Conservation (phyloP, 2,797 vertebrate genomes). For the Gastrophryne carolinensis region DNA sequence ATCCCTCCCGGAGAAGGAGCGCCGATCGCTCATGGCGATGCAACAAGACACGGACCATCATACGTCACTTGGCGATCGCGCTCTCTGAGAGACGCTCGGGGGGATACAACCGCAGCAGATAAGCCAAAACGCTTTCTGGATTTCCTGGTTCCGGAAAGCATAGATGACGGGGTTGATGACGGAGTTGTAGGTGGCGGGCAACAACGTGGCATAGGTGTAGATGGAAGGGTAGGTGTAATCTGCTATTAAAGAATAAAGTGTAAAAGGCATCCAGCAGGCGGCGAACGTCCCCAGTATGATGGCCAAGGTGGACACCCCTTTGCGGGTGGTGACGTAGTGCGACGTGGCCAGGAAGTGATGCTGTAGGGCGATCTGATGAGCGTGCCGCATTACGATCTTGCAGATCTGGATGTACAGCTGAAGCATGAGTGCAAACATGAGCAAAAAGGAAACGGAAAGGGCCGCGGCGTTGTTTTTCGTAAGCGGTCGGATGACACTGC, state of each 20-base stretch:
- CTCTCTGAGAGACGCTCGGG: conserved; percentile 82
- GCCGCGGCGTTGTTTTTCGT: conserved; percentile 95
- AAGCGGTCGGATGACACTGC: conserved; percentile 93
- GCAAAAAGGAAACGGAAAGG: conserved; percentile 92
- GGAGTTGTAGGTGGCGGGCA: conserved; percentile 98
- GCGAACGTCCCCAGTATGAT: conserved; percentile 97
- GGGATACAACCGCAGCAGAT: conserved; percentile 93
- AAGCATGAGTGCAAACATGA: conserved; percentile 97
- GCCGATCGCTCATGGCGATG: background rate
- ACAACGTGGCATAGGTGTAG: conserved; percentile 95
- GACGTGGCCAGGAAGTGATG: conserved; percentile 97
- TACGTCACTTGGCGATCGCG: conserved; percentile 93
- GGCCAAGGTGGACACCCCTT: conserved; percentile 95
- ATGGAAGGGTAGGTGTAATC: conserved; percentile 97
- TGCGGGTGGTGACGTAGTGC: conserved; percentile 96
- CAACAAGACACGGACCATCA: conserved; percentile 62
- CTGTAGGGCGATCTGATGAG: conserved; percentile 97
- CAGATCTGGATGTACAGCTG: conserved; percentile 98
- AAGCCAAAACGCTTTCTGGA: conserved; percentile 96
- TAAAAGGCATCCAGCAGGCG: conserved; percentile 99
- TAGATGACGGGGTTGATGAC: conserved; percentile 98
- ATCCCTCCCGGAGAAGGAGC: background rate
- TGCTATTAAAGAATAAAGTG: conserved; percentile 92
- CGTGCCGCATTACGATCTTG: conserved; percentile 95
- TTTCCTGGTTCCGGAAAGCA: conserved; percentile 98